A percentile compares a stretch with the other conserved stretches of the same genome.
Conservation (phyloP, 1,140 invertebrate genomes). For the Aleiodes sp. region DNA sequence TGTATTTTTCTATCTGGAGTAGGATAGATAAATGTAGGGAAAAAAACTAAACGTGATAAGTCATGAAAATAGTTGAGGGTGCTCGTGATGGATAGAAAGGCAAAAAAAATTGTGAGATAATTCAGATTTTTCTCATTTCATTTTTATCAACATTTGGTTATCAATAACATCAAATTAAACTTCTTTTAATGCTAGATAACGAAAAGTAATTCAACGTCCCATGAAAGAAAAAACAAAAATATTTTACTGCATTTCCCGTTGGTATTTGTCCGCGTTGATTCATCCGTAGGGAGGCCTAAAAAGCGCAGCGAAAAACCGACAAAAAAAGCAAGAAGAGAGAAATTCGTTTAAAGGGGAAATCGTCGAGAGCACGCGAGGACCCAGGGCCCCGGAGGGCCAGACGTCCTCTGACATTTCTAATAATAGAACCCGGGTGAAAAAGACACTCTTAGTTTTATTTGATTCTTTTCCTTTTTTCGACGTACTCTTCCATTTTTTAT, state of each 20-base stretch:
- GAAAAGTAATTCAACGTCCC: too few species aligned
- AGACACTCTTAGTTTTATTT: conserved; percentile 12
- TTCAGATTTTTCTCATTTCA: too few species aligned
- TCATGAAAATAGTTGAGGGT: not conserved
- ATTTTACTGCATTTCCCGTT: conserved; percentile 2
- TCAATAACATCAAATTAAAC: too few species aligned
- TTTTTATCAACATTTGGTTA: too few species aligned
- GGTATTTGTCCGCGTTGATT: conserved; percentile 8
- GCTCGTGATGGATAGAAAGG: not conserved
- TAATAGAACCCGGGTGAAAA: conserved; percentile 37
- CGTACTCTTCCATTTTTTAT: conserved; percentile 12
- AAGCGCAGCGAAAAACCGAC: not conserved
- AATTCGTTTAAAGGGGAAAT: not conserved
- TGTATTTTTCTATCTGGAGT: conserved; percentile 13
- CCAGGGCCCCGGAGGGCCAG: conserved; percentile 24
- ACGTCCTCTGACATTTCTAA: conserved; percentile 35
- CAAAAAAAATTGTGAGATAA: too few species aligned
- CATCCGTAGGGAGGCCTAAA: not conserved
- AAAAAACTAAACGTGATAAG: not conserved
- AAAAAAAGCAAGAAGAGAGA: not conserved
- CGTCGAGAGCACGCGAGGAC: conserved; percentile 22
- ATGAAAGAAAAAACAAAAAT: too few species aligned
- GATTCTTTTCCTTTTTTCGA: conserved; percentile 10
- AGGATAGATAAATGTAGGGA: conserved; percentile 26
- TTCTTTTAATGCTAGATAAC: too few species aligned